phyloP scores from a whole-genome alignment of 92 coral and sea anemone genomes.

The Pocillopora meandrina region DNA sequence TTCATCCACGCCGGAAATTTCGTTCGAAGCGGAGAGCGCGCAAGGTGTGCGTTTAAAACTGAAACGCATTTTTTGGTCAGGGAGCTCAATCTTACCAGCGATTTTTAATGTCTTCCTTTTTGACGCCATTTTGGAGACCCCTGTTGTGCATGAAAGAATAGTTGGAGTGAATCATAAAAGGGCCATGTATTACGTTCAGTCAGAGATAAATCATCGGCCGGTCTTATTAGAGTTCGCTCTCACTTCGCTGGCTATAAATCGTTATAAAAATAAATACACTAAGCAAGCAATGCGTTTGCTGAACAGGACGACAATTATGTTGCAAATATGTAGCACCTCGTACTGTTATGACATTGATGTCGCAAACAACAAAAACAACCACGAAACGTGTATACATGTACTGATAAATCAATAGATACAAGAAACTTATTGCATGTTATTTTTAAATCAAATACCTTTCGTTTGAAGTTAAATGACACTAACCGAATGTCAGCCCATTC shows the following conservation, averaged over 20 bases:
- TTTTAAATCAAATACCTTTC: background rate
- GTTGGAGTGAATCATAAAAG: background rate
- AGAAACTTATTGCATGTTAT: no score
- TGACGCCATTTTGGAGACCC: constrained; percentile 15
- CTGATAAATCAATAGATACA: no score
- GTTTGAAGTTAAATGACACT: background rate
- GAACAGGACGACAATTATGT: background rate
- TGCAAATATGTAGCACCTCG: background rate
- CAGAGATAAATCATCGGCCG: background rate
- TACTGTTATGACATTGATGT: background rate
- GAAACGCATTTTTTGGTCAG: background rate
- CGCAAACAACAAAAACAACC: background rate
- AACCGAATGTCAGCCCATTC: background rate
- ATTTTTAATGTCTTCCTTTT: constrained; percentile 10
- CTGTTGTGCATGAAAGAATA: constrained; percentile 25
- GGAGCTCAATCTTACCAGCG: background rate
- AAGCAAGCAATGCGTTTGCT: constrained; percentile 3
- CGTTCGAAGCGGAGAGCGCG: constrained; percentile 32
- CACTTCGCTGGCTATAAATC: constrained; percentile 11
- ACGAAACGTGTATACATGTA: background rate
- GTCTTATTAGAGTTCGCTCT: constrained; percentile 8
- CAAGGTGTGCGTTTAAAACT: background rate
- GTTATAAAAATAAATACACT: constrained; percentile 15
- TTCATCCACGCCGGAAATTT: constrained; percentile 71
- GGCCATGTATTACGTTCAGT: background rate